Base-by-base conservation (phyloP, 2,113 vertebrate species). In the Phrynosoma platyrhinos region DNA sequence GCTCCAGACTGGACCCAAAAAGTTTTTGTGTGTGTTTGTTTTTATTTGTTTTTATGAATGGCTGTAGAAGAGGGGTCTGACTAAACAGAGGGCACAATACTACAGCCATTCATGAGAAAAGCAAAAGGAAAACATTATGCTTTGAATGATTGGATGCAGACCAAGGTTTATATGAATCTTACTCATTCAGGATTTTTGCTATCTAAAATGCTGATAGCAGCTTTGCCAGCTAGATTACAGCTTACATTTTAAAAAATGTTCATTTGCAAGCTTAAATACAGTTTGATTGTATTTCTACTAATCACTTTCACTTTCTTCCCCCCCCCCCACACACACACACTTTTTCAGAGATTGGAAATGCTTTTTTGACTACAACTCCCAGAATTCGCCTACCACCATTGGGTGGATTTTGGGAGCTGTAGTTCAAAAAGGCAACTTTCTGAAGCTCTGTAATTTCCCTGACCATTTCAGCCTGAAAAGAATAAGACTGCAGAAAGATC, bases 21-120 rank as follows among this genome's bases (percentile, higher is more conserved):
- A 95, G 91, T 81, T 94, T 92, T 89, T 83, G 21, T 92, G 82
- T 32, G 27, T 85, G 81, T 94, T 90, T 90, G 92, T 93, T 96
- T 62, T 96, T 78, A 58, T 96, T 95, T 93, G 89, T 89, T 97
- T 97, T 97, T 96, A 96, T 97, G 97, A 97, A 97, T 97, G 97
- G 94, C 86, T 86, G 92, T 93, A 92, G 91, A 92, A 92, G 90
- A 96, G 90, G 94, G 92, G 94, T 93, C 89, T 91, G 91, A 89
- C 92, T 91, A 84, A 92, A 93, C 93, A 85, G 77, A 92, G 27
- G 93, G 82, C 92, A 94, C 94, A 89, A 89, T 86, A 91, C 47
- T 71, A 89, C 94, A 96, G 90, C 96, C 97, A 97, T 98, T 97
- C 97, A 97, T 97, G 97, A 97, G 97, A 97, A 96, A 96, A 95